Evolutionary conservation across 1,140 invertebrate species (phyloP).

Genomic region (Mylabris phalerata): DNA sequence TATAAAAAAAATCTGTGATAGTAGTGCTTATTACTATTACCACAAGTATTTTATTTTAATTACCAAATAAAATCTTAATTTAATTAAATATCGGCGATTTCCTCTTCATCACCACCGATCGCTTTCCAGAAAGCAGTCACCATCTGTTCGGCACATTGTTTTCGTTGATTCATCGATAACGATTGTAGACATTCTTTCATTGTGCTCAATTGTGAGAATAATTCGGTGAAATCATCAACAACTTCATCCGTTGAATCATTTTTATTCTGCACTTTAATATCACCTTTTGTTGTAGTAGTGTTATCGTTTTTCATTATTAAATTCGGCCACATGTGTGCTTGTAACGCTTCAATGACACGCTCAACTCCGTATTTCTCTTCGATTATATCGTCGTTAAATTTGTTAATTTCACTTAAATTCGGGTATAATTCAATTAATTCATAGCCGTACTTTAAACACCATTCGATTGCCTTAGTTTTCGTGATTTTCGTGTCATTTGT

Average conservation of each 20-base stretch:
- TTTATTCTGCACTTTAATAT: constrained; percentile 2
- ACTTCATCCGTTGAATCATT: constrained; percentile 44
- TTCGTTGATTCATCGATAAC: constrained; percentile 56
- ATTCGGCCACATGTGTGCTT: constrained; percentile 73
- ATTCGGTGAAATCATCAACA: constrained; percentile 51
- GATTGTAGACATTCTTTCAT: constrained; percentile 63
- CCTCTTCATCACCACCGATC: constrained; percentile 67
- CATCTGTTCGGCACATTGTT: constrained; percentile 67
- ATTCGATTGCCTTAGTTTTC: constrained; percentile 32
- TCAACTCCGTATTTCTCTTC: constrained; percentile 60
- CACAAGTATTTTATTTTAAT: too few species aligned
- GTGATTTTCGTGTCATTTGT: constrained; percentile 36
- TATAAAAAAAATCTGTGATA: background rate
- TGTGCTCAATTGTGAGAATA: constrained; percentile 55
- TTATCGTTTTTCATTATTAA: constrained; percentile 57
- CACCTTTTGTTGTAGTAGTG: background rate
- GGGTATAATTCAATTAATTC: constrained; percentile 68
- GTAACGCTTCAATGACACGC: constrained; percentile 66
- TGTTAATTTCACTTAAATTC: too few species aligned
- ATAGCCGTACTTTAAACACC: constrained; percentile 48
- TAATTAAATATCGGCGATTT: constrained; percentile 47
- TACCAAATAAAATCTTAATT: too few species aligned
- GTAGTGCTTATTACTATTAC: too few species aligned
- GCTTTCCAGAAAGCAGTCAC: constrained; percentile 73
- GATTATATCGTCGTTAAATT: constrained; percentile 46